phyloP scores from a whole-genome alignment of 1,140 invertebrate species.

The Cotesia typhae region DNA sequence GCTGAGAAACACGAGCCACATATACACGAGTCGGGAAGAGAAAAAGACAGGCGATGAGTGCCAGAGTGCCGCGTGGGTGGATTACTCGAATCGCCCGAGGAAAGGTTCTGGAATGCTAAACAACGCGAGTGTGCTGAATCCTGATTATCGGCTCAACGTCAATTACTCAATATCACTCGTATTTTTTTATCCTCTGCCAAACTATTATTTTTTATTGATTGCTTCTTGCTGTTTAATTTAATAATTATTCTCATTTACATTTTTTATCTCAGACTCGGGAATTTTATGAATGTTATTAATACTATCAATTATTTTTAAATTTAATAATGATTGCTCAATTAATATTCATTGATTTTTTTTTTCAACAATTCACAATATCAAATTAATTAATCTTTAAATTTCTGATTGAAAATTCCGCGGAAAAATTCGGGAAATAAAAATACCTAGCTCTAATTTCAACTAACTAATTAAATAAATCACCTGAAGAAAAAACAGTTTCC shows the following conservation, averaged over 20 bases:
- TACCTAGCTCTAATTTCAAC: no score
- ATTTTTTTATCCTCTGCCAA: not conserved
- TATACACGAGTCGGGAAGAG: not conserved
- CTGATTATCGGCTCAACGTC: conserved; percentile 20
- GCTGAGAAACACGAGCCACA: no score
- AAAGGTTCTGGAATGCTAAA: conserved; percentile 25
- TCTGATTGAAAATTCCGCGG: no score
- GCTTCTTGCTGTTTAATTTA: not conserved
- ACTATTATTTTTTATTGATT: not conserved
- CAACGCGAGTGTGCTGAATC: conserved; percentile 3
- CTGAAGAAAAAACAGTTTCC: conserved; percentile 6
- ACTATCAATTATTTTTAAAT: not conserved
- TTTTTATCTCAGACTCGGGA: not conserved
- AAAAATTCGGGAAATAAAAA: no score
- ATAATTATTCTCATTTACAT: conserved; percentile 10
- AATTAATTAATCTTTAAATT: no score
- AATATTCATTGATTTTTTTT: no score
- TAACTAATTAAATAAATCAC: no score
- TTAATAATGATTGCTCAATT: not conserved
- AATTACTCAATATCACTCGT: conserved; percentile 23
- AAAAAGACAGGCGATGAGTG: conserved; percentile 22
- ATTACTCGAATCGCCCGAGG: conserved; percentile 18
- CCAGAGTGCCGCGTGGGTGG: conserved; percentile 25
- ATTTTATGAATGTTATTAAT: not conserved
- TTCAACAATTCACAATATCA: no score